Percentiles rank a stretch among this genome's conserved stretches.
Conservation (phyloP, 2,888 invertebrate species). For the Mamestra brassicae region DNA sequence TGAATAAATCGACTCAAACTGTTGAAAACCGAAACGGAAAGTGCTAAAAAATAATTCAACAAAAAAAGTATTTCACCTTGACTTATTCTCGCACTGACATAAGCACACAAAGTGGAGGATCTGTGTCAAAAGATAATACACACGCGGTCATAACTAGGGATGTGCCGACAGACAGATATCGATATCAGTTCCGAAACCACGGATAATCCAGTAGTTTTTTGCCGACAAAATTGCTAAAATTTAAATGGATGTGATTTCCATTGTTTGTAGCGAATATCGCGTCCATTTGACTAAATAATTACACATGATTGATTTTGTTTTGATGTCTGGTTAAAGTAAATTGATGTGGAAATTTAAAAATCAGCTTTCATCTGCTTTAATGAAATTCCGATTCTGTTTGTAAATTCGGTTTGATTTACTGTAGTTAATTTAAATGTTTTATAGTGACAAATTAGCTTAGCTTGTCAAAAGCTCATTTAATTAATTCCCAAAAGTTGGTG, state of each 20-base stretch:
- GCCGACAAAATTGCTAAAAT: slow-evolving; percentile 13
- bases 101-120: slow-evolving; percentile 53
- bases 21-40: slow-evolving; percentile 23
- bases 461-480: not conserved
- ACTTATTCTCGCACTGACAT: slow-evolving; percentile 54
- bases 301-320: slow-evolving; percentile 54
- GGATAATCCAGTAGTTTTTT: slow-evolving; percentile 20
- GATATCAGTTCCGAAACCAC: slow-evolving; percentile 18
- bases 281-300: slow-evolving; percentile 51
- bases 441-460: not conserved
- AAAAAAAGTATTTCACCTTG: slow-evolving; percentile 51
- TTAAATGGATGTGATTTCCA: slow-evolving; percentile 33
- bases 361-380: slow-evolving; percentile 27
- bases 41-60: slow-evolving; percentile 18
- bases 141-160: slow-evolving; percentile 51
- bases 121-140: slow-evolving; percentile 57
- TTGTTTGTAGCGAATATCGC: slow-evolving; percentile 44
- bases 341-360: slow-evolving; percentile 37
- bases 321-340: slow-evolving; percentile 38
- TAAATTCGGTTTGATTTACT: not conserved
- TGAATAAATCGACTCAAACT: slow-evolving; percentile 14
- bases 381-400: slow-evolving; percentile 1
- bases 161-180: slow-evolving; percentile 13
- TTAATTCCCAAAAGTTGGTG: not conserved
- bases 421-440: not conserved